These are phyloP conservation scores for Parasteatoda lunata DNA, from an alignment of 2,888 invertebrate genomes.

Conservation along the genomic window DNA sequence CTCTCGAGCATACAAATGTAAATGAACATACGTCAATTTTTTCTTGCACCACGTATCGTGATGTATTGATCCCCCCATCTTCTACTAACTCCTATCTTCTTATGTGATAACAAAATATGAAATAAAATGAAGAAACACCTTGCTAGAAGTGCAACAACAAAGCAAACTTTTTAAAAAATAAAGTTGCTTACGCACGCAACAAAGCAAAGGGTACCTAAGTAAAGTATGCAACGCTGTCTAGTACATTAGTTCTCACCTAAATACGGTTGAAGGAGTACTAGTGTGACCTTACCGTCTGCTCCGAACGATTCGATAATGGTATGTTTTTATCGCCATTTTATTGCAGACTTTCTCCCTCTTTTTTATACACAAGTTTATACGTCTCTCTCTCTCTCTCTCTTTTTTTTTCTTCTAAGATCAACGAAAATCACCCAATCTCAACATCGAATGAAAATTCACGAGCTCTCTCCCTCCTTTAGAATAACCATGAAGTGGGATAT, in stretches of 20 bases:
- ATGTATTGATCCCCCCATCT: too few relatives aligned
- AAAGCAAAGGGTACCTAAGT: not conserved
- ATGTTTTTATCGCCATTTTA: constrained; percentile 67
- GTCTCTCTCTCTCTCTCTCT: constrained; percentile 20
- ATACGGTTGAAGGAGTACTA: constrained; percentile 11
- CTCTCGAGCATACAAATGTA: too few relatives aligned
- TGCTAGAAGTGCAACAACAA: too few relatives aligned
- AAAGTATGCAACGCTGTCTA: too few relatives aligned
- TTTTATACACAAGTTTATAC: constrained; percentile 23
- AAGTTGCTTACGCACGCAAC: constrained; percentile 23
- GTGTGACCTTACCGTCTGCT: constrained; percentile 8
- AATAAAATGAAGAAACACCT: too few relatives aligned
- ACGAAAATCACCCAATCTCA: constrained; percentile 43
- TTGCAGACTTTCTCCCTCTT: constrained; percentile 34
- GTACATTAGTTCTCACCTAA: not conserved
- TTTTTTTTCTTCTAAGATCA: constrained; percentile 28
- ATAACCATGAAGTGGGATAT: too few relatives aligned
- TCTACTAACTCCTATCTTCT: too few relatives aligned
- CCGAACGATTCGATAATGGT: constrained; percentile 62
- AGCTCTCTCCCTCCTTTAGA: not conserved
- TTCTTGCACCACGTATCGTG: too few relatives aligned
- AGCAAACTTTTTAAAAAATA: too few relatives aligned
- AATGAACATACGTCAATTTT: too few relatives aligned
- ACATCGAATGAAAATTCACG: constrained; percentile 65
- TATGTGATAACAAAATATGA: too few relatives aligned